These are phyloP conservation scores for Poeciliopsis presidionis DNA, from an alignment of 2,797 vertebrate genomes.

Conservation along the genomic window DNA sequence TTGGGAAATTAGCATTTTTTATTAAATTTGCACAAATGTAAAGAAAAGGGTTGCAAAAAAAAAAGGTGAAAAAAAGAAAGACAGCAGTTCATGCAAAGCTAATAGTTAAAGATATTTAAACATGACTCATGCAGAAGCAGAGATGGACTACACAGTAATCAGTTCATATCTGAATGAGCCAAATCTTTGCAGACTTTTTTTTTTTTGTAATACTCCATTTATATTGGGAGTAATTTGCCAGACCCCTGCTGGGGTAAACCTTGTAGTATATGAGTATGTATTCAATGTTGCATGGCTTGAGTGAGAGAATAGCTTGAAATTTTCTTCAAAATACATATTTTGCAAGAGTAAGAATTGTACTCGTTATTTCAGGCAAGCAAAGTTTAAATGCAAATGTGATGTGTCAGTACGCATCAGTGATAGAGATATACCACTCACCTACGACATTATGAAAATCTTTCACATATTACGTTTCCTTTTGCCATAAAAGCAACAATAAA, in stretches of 20 bases:
- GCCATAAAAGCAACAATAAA: not conserved
- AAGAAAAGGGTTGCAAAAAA: conserved; percentile 23
- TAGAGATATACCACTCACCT: not conserved
- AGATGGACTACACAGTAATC: conserved; percentile 42
- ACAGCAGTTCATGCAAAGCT: conserved; percentile 65
- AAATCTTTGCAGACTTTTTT: conserved; percentile 41
- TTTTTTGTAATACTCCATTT: conserved; percentile 50
- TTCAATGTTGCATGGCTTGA: conserved; percentile 48
- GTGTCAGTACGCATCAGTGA: conserved; percentile 21
- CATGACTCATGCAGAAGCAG: conserved; percentile 46
- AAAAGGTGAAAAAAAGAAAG: conserved; percentile 39
- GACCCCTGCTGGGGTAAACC: conserved; percentile 48
- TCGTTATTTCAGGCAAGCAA: conserved; percentile 22
- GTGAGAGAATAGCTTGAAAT: conserved; percentile 16
- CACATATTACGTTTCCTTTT: not conserved
- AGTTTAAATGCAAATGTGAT: conserved; percentile 12
- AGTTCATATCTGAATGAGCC: conserved; percentile 59
- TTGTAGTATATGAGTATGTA: conserved; percentile 41
- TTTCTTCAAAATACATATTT: conserved; percentile 45
- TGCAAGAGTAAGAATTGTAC: conserved; percentile 41
- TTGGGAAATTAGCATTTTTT: conserved; percentile 54
- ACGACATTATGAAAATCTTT: not conserved
- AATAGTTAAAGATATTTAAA: conserved; percentile 65
- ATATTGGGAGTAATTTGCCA: conserved; percentile 56
- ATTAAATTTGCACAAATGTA: conserved; percentile 44